Evolutionary conservation across 92 coral and sea anemone species (phyloP), one percentile per base, ranked within the genome.

Genomic region (Zoanthus gigantus): DNA sequence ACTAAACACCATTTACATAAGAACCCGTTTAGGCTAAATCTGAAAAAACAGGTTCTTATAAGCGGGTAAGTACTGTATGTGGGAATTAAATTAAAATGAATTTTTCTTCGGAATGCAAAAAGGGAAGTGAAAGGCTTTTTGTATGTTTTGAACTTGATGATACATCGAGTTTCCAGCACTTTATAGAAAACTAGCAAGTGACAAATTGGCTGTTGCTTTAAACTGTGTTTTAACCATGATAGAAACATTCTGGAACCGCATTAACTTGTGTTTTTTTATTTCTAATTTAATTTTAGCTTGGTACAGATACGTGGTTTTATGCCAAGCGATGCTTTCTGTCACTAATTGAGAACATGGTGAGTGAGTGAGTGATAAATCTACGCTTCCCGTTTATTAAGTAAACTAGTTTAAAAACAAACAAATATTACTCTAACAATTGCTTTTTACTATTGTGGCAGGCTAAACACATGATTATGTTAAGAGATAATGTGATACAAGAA

Each of bases 291-390:
- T 57, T 74, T 18, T 91, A 97, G 99, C 98, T 97, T 71, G 99
- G 99, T 63, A 97, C 99, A 82, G 99, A 97, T 81, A 97, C 99
- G 30, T 97, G 99, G 99, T 97, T 95, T 84, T 97, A 97, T 85
- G 94, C 99, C 12, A 97, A 97, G 86, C 91, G 99, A 90, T 97
- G 99, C 69, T 97, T 97, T 87, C 87, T 97, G 48, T 95, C 98
- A 45, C 88, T 97, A 3, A 87, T 97, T 11, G 99, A 97, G 84
- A 97, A 97, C 90, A 93, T 97, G 99, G 98, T 95, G 85, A 86
- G 90, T 73, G 46, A 13, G 29, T 63, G 8, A 16, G 2, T 37
- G 4, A 37, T 37, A 37, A 37, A 37, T 18, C 6, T 17, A 6
- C n/a, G 65, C n/a, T 6, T 58, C 15, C 60, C 56, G 61, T 12